Evolutionary conservation across 1,140 invertebrate genomes (phyloP), one percentile per base, ranked within the genome.

Genomic region (Cyclargus thomasi): DNA sequence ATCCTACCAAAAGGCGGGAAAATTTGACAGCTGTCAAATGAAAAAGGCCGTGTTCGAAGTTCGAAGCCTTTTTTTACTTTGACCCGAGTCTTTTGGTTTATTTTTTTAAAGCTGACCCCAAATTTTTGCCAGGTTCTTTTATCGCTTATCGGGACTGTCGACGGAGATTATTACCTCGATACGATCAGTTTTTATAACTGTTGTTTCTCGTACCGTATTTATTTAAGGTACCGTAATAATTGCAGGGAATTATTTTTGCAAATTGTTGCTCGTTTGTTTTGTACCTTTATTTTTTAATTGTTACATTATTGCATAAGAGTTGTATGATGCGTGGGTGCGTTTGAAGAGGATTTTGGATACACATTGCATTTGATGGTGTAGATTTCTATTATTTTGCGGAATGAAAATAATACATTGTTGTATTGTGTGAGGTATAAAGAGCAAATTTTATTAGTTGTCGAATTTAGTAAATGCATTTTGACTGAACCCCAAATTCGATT

Each of bases 141-240:
- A 47, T 47, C 39, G 39, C 14, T 47, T 47, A 47, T 47, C 39
- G 39, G 8, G 29, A 4, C 1, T 47, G 39, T 47, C 11, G 14
- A 8, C 39, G 39, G 39, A 47, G 39, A 16, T 47, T 47, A 47
- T 47, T 47, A 47, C 39, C 39, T 47, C 39, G 39, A 47, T 47
- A 16, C 39, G 8, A 47, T 47, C 39, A 47, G 39, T 47, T 29
- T 47, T 47, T 14, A n/a, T n/a, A 47, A 47, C 39, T 47, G 39
- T 47, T 47, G 39, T 47, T 47, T 11, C 14, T 11, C 39, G 39
- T 47, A 47, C 39, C 39, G 39, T 47, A 47, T 47, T 47, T 47
- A 47, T 47, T 47, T 47, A 47, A 47, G 39, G 39, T 47, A 47
- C 39, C 39, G 39, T 47, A 47, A 47, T 47, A 11, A 47, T 47